These are phyloP conservation scores for Idaea aversata DNA, from an alignment of 2,888 invertebrate genomes.

Conservation along the genomic window DNA sequence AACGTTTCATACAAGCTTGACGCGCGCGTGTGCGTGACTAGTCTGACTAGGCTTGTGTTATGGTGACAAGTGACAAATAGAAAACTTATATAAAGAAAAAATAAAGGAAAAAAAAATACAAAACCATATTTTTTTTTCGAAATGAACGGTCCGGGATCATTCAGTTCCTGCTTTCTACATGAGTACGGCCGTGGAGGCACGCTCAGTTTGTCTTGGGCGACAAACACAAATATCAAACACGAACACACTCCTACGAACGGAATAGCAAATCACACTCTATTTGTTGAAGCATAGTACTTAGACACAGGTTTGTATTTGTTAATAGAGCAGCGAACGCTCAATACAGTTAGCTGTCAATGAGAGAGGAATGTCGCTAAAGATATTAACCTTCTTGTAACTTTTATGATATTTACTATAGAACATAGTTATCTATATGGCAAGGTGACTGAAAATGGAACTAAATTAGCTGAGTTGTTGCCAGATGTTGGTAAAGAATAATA, in stretches of 20 bases:
- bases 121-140: too few relatives aligned
- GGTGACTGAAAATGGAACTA: neutral
- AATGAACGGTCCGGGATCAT: neutral
- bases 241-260: constrained; percentile 67
- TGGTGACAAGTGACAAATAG: too few relatives aligned
- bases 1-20: too few relatives aligned
- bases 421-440: neutral
- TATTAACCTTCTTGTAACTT: constrained; percentile 33
- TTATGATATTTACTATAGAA: neutral
- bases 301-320: constrained; percentile 62
- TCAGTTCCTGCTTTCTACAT: neutral
- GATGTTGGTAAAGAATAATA: too few relatives aligned
- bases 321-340: constrained; percentile 64
- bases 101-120: too few relatives aligned
- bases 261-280: constrained; percentile 74
- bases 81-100: too few relatives aligned
- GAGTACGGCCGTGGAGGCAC: constrained; percentile 40
- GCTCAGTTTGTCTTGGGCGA: constrained; percentile 65
- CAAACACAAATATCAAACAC: constrained; percentile 73
- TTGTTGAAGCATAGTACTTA: constrained; percentile 66
- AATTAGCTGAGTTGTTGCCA: neutral
- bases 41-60: too few relatives aligned
- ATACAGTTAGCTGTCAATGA: constrained; percentile 69
- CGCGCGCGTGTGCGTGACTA: too few relatives aligned
- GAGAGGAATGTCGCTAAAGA: constrained; percentile 52